A percentile compares a stretch with the other conserved stretches of the same genome.
Conservation (phyloP, 2,888 invertebrate species). For the Ptychoptera albimana region DNA sequence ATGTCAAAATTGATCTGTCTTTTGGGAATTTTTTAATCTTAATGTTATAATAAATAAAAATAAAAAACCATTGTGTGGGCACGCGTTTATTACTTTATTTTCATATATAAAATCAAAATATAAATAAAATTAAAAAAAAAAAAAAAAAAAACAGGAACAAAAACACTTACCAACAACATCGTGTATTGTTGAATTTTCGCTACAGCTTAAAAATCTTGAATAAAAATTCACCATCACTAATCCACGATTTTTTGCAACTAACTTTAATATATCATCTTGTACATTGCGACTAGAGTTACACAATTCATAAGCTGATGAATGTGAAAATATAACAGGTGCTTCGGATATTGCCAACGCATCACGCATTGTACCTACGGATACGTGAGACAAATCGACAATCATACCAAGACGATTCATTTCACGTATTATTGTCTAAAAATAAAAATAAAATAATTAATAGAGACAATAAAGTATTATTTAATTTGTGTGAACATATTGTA, state of each 20-base stretch:
- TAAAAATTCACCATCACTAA: constrained; percentile 81
- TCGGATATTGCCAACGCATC: constrained; percentile 59
- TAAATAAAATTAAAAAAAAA: not conserved
- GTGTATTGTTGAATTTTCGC: constrained; percentile 54
- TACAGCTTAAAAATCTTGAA: constrained; percentile 59
- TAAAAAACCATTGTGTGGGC: too few species aligned
- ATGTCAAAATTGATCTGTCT: too few species aligned
- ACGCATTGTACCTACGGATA: constrained; percentile 64
- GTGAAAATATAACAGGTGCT: constrained; percentile 76
- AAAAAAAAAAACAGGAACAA: too few species aligned
- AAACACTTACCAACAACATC: constrained; percentile 58
- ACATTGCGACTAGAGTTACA: constrained; percentile 73
- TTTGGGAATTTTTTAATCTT: too few species aligned
- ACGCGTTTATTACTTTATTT: not conserved
- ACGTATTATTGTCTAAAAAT: constrained; percentile 52
- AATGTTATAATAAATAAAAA: too few species aligned
- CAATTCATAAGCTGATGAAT: constrained; percentile 64
- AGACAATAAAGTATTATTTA: too few species aligned
- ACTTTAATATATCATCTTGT: constrained; percentile 55
- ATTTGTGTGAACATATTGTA: too few species aligned
- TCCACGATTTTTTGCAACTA: constrained; percentile 61
- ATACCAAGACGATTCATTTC: constrained; percentile 84
- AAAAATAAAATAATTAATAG: constrained; percentile 6
- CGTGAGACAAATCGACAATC: constrained; percentile 73
- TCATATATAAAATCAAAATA: not conserved